Evolutionary conservation across 2,888 invertebrate genomes (phyloP).

Genomic region (Amphimallon solstitiale): DNA sequence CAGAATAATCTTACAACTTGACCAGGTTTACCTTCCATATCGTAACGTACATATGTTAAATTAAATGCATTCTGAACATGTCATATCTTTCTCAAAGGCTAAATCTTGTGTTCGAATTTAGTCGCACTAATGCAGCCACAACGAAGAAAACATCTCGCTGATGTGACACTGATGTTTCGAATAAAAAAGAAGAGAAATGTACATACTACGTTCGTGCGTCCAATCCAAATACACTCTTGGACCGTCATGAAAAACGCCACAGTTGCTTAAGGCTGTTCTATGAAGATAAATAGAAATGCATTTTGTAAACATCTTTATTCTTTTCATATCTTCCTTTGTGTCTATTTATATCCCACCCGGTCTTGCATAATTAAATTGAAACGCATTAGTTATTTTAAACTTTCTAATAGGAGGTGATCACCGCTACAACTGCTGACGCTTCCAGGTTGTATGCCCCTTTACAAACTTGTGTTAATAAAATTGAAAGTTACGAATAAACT

Average conservation of each 20-base stretch:
- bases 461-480: no score
- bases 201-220: slow-evolving; percentile 8
- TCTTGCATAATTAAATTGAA: slow-evolving; percentile 13
- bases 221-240: not conserved
- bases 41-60: no score
- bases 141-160: not conserved
- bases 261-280: not conserved
- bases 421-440: no score
- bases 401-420: no score
- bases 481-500: no score
- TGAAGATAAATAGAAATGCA: slow-evolving; percentile 17
- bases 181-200: not conserved
- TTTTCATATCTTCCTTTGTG: slow-evolving; percentile 19
- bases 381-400: not conserved
- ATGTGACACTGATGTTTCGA: slow-evolving; percentile 7
- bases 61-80: no score
- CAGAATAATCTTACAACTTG: no score
- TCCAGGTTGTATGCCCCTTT: no score
- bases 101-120: not conserved
- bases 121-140: not conserved
- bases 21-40: no score
- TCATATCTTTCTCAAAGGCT: slow-evolving; percentile 3
- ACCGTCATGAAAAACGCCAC: not conserved
- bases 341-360: not conserved
- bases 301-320: slow-evolving; percentile 16